Percentiles rank a stretch among this genome's conserved stretches.
Evolutionary conservation across 2,113 vertebrate species (phyloP).

Genomic region (Cathartes aura): DNA sequence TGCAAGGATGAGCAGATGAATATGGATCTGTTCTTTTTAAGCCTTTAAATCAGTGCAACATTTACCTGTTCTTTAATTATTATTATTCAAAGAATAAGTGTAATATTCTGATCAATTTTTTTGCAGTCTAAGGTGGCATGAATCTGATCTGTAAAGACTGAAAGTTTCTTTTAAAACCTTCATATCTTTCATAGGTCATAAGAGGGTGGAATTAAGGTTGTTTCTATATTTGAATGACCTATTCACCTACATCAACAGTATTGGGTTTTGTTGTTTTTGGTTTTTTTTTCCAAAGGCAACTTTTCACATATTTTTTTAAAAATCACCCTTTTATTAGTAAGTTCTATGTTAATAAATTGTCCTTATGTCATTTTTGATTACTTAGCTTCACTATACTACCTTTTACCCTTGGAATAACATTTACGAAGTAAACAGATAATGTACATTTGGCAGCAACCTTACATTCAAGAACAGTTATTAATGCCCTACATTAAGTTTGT

Average conservation of each 20-base stretch:
- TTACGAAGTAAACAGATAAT: neutral
- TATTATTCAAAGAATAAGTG: neutral
- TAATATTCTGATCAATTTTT: neutral
- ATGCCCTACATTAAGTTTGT: neutral
- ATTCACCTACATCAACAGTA: neutral
- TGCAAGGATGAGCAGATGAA: neutral
- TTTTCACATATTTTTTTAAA: neutral
- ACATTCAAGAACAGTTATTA: neutral
- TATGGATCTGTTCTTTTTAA: neutral
- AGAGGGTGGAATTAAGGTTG: neutral
- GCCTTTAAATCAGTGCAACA: neutral
- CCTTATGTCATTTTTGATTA: neutral
- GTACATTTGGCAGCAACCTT: neutral
- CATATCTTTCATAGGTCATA: neutral
- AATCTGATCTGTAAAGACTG: neutral
- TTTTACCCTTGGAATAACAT: neutral
- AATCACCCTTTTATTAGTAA: neutral
- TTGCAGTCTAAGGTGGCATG: neutral
- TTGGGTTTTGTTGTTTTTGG: neutral
- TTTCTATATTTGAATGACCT: neutral
- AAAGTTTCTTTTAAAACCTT: neutral
- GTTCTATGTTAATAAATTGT: neutral
- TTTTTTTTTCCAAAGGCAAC: neutral
- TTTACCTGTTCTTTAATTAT: neutral
- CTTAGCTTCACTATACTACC: neutral